Base-by-base conservation (phyloP, 1,140 invertebrate genomes). In the Calephelis nemesis region DNA sequence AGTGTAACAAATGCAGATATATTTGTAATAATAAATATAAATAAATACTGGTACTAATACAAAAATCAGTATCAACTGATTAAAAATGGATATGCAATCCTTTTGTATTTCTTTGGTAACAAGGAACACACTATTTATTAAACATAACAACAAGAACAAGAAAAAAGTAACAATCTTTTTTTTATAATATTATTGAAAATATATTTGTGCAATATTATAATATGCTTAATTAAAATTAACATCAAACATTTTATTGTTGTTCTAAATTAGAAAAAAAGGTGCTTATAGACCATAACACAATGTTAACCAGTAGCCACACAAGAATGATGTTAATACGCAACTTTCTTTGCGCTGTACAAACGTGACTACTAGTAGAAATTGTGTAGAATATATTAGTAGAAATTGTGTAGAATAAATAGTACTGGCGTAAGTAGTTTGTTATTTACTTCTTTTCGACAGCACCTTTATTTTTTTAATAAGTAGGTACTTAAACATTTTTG, bases 1-100 rank as follows among this genome's bases (percentile, higher is more conserved):
- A 88, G 75, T 87, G 73, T 88, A 90, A 91, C 88, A 91, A 91
- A 91, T 91, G 88, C 88, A 91, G 82, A 82, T 78, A 85, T 80
- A 79, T 81, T 83, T 71, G 86, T 87, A 80, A 88, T 87, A 80
- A 88, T 60, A 60, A 45, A 30, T 60, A 60, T 60, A 60, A 30
- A 11, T 60, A 79, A 88, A 90, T 89, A 89, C 87, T 85, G 83
- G 77, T 78, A 77, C 72, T 82, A 82, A 83, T 86, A 88, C 87
- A 90, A 82, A 64, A 64, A 63, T 63, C 45, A 63, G 65, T 67
- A 47, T 45, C 50, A 19, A 52, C 50, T 58, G 50, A 60, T 60
- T 12, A 40, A 60, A 60, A 60, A 39, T n/a, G 30, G 11, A 12
- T 40, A 60, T 47, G 47, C 13, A 47, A 66, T 54, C 71, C 75